Base-by-base conservation (phyloP, 2,113 vertebrate genomes). In the Pachyramphus minor region DNA sequence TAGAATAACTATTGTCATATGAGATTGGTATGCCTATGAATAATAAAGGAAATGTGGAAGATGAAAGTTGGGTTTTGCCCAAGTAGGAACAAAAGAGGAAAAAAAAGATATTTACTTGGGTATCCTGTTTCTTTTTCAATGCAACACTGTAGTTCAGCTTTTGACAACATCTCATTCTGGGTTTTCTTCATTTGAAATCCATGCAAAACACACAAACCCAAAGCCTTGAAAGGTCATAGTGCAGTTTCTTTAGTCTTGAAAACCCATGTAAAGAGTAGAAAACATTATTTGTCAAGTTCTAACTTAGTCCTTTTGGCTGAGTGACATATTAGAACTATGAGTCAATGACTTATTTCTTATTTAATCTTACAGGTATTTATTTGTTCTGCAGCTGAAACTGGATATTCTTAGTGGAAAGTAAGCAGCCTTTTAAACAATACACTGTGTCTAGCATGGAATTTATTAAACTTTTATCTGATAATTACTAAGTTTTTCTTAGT, bases 331-430 rank as follows among this genome's bases (percentile, higher is more conserved):
- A 60, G 52, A 73, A 59, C 15, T 81, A 8, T 39, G 94, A 63
- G 86, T 75, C 67, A 86, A 18, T 96, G 2, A 64, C 21, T 93
- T 69, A 41, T 83, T 80, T 97, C 83, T 72, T 74, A 86, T 92
- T 97, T 93, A 62, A 95, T 80, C 81, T 31, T 33, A 49, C 98
- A 99, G 99, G 95, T 99, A 99, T 96, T 98, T 99, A 52, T 99
- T 99, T 98, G 99, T 99, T 91, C 98, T 99, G 93, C 99, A 99
- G 84, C 97, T 99, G 89, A 99, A 99, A 95, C 98, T 99, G 96
- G 99, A 99, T 97, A 97, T 99, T 96, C 98, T 99, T 94, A 99
- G 98, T 98, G 99, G 99, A 96, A 99, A 99, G 99, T 99, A 98
- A 98, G 99, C 25, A 76, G 6, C 13, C 16, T 66, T 90, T 89